Evolutionary conservation across 2,113 vertebrate genomes (phyloP), one percentile per base, ranked within the genome.

Genomic region (Cheirogaleus medius): DNA sequence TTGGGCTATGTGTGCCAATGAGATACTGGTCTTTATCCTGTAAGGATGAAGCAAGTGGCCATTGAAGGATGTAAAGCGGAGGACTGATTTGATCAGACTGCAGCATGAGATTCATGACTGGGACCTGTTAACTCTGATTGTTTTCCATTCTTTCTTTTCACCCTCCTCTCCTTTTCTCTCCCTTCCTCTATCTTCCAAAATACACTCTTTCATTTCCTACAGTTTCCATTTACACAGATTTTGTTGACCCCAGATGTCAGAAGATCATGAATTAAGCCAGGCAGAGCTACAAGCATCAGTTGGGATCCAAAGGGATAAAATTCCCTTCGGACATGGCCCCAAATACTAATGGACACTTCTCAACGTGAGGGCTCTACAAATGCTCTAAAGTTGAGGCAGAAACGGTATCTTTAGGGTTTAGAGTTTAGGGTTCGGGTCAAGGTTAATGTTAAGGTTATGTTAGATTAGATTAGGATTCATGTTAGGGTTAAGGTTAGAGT

Each of bases 231-330:
- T 91, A 20, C 47, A 71, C 56, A 60, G 60, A n/a, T 95, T 97
- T 97, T 84, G 85, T 78, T 92, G 88, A 69, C 9, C 56, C 1
- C 42, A 3, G 34, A 56, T 94, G 25, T 90, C 78, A 92, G 92
- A 95, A 69, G 82, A 95, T 78, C 80, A 80, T 60, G 90, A 82
- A 58, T 81, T 29, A 78, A 17, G 4, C 3, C 32, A 90, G 54
- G 23, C 7, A 34, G 69, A 54, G 47, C 69, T 54, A 34, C 52
- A 8, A 84, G 69, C 21, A 52, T 47, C n/a, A 39, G 42, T 39
- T 21, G 42, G 39, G 17, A 47, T 20, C n/a, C 66, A 18, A 18
- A 4, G 11, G 13, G 27, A 66, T 49, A 58, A 81, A 87, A 32
- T 77, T 49, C 39, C 49, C 89, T 44, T 49, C 44, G 76, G 8